These are phyloP conservation scores for Capitulum mitella DNA, from an alignment of 2,888 invertebrate species.

Conservation along the genomic window DNA sequence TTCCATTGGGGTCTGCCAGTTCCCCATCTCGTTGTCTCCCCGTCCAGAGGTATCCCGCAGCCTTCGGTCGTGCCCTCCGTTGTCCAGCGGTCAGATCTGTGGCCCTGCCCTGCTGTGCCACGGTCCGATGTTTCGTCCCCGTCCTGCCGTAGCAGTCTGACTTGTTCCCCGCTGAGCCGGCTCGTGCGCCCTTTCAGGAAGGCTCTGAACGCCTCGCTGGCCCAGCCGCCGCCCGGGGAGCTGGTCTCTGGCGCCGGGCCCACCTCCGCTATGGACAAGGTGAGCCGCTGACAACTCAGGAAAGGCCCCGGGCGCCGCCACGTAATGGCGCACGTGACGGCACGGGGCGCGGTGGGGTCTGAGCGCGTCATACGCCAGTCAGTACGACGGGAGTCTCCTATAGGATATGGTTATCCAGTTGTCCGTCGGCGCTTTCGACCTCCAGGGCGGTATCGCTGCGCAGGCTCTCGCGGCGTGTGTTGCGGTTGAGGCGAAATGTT, in stretches of 20 bases:
- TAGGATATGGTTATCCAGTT: too few species aligned
- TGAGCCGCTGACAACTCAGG: background rate
- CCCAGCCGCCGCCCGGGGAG: background rate
- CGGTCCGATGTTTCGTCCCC: too few species aligned
- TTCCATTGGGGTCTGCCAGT: background rate
- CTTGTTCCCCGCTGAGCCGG: background rate
- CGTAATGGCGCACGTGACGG: background rate
- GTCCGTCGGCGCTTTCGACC: too few species aligned
- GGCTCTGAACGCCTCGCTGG: slow-evolving; percentile 6
- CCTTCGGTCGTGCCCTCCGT: background rate
- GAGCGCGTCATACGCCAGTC: background rate
- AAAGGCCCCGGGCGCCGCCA: background rate
- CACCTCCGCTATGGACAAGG: slow-evolving; percentile 7
- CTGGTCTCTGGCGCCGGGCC: background rate
- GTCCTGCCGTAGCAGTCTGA: background rate
- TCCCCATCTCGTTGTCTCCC: background rate
- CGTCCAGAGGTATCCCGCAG: background rate
- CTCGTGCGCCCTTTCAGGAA: background rate
- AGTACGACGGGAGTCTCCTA: too few species aligned
- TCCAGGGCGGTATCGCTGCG: too few species aligned
- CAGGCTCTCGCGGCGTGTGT: too few species aligned
- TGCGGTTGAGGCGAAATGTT: too few species aligned
- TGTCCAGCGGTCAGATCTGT: background rate
- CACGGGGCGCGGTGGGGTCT: background rate
- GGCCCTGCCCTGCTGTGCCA: too few species aligned